These are phyloP conservation scores for Elaphurus davidianus DNA, from an alignment of 2,113 vertebrate species.

Conservation along the genomic window DNA sequence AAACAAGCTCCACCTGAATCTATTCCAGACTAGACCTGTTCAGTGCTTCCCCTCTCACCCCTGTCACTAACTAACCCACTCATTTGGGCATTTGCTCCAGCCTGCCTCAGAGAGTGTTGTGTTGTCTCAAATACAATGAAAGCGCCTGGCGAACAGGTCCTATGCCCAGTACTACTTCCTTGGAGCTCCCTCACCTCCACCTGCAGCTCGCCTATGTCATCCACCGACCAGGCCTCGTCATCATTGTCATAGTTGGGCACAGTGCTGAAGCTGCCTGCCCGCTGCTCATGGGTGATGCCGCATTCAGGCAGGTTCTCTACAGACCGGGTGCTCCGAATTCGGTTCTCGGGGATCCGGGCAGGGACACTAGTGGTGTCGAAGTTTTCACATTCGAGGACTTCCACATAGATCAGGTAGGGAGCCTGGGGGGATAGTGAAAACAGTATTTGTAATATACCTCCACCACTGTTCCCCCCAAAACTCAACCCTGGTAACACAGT, in stretches of 20 bases:
- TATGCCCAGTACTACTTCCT: not conserved
- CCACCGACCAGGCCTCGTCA: slow-evolving; percentile 96
- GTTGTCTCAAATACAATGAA: not conserved
- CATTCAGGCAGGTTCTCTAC: slow-evolving; percentile 97
- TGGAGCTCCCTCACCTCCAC: slow-evolving; percentile 89
- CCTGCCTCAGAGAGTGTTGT: not conserved
- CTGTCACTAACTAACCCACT: not conserved
- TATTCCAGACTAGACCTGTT: not conserved
- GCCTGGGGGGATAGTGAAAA: slow-evolving; percentile 80
- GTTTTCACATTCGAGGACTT: slow-evolving; percentile 97
- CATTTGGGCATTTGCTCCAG: too few species aligned
- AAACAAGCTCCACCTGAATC: not conserved
- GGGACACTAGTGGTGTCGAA: slow-evolving; percentile 94
- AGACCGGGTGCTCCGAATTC: slow-evolving; percentile 94
- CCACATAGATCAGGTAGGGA: slow-evolving; percentile 96
- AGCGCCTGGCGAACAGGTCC: not conserved
- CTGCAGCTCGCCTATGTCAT: slow-evolving; percentile 96
- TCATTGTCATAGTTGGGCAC: slow-evolving; percentile 97
- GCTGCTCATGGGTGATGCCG: slow-evolving; percentile 88
- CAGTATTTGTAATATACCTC: not conserved
- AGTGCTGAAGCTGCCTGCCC: slow-evolving; percentile 90
- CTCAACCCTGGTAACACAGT: not conserved
- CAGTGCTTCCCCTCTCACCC: not conserved
- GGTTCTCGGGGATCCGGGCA: slow-evolving; percentile 92
- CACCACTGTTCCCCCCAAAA: not conserved